Percentiles rank a stretch among this genome's conserved stretches.
phyloP scores from a whole-genome alignment of 2,113 vertebrate genomes.

The Pachyramphus minor region DNA sequence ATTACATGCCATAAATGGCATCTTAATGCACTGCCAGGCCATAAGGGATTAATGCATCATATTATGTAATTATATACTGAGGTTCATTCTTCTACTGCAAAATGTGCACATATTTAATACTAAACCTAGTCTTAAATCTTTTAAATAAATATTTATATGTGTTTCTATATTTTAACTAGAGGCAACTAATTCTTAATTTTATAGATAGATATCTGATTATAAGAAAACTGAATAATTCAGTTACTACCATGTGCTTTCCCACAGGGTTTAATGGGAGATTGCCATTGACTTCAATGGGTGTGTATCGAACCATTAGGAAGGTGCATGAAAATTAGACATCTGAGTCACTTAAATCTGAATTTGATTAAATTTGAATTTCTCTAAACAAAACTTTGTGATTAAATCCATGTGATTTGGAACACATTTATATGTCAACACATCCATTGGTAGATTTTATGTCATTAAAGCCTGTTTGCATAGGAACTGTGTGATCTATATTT shows the following conservation, averaged over 20 bases:
- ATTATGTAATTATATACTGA: background rate
- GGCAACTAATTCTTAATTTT: background rate
- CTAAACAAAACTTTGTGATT: background rate
- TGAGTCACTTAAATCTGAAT: background rate
- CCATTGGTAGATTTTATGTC: background rate
- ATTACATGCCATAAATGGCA: background rate
- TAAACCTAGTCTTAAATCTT: background rate
- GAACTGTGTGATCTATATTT: background rate
- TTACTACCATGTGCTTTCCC: background rate
- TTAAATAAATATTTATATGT: background rate
- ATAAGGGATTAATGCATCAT: background rate
- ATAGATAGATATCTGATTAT: background rate
- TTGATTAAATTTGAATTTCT: background rate
- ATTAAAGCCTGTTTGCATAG: background rate
- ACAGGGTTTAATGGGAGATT: background rate
- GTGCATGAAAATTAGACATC: background rate
- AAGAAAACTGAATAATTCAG: background rate
- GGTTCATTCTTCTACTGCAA: background rate
- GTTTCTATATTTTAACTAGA: background rate
- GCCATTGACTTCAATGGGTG: background rate
- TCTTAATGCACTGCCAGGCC: background rate
- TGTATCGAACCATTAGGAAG: background rate
- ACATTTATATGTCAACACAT: background rate
- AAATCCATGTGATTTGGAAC: background rate
- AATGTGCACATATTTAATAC: background rate